Evolutionary conservation across 2,113 vertebrate genomes (phyloP).

Genomic region (Lathamus discolor): DNA sequence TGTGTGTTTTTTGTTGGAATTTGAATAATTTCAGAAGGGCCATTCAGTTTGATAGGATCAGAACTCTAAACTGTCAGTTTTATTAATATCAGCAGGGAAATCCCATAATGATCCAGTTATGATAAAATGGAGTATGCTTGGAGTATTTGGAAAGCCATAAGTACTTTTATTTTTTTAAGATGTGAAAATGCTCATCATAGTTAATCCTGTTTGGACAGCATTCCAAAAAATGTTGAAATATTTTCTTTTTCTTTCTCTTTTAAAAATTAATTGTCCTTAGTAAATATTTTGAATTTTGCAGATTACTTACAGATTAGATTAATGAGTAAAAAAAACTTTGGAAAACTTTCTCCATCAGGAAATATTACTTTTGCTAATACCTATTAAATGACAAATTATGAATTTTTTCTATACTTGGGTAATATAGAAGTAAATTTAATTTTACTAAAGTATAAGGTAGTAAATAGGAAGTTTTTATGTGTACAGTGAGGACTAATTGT

Average conservation of each 20-base stretch:
- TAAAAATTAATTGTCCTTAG: not conserved
- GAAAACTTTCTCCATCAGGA: not conserved
- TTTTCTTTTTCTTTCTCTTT: not conserved
- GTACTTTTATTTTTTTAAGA: not conserved
- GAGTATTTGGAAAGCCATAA: not conserved
- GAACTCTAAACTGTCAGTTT: not conserved
- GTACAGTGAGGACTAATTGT: not conserved
- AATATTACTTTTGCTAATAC: not conserved
- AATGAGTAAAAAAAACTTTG: not conserved
- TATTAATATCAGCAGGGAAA: not conserved
- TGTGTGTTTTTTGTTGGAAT: not conserved
- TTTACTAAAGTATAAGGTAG: not conserved
- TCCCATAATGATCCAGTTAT: not conserved
- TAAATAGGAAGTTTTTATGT: not conserved
- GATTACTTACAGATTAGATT: not conserved
- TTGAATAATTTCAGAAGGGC: not conserved
- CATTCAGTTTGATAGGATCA: not conserved
- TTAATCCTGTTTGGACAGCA: not conserved
- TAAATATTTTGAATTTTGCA: not conserved
- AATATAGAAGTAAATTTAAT: not conserved
- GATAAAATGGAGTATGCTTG: not conserved
- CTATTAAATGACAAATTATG: not conserved
- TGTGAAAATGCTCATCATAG: not conserved
- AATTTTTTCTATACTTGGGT: not conserved
- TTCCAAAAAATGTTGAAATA: not conserved